Evolutionary conservation across 2,888 invertebrate species (phyloP).

Genomic region (Pachydiplax longipennis): DNA sequence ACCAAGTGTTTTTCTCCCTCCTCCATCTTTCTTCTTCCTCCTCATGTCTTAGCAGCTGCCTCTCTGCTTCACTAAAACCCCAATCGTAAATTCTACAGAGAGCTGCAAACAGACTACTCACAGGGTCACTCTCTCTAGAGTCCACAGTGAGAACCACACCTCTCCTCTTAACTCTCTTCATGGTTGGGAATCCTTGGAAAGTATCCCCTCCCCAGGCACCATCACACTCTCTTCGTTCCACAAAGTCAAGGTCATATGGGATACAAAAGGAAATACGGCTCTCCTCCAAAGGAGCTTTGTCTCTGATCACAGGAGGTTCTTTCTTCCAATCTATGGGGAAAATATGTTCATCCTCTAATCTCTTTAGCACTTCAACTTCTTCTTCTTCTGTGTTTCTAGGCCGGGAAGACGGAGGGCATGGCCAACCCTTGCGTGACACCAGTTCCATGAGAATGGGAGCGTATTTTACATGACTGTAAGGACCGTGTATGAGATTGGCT

Average conservation of each 20-base stretch:
- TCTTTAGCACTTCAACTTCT: background rate
- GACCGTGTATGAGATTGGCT: background rate
- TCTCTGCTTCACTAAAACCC: background rate
- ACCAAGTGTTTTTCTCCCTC: background rate
- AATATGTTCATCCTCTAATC: background rate
- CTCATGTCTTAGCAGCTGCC: background rate
- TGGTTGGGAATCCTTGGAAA: background rate
- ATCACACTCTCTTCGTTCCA: background rate
- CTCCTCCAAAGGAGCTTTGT: background rate
- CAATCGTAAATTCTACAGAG: background rate
- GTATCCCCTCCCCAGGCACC: background rate
- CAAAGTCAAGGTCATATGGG: background rate
- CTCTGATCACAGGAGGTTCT: background rate
- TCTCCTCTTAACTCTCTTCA: background rate
- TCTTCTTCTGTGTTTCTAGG: background rate
- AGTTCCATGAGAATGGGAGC: conserved; percentile 15
- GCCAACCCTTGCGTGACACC: background rate
- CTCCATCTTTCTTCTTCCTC: background rate
- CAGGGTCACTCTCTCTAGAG: background rate
- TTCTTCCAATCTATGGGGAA: background rate
- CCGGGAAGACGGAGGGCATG: background rate
- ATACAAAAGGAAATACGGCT: background rate
- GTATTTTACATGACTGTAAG: background rate
- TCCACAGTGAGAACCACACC: background rate
- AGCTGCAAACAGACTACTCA: background rate